A percentile compares a stretch with the other conserved stretches of the same genome.
Evolutionary conservation across 1,140 invertebrate species (phyloP).

Genomic region (Aricia agestis): DNA sequence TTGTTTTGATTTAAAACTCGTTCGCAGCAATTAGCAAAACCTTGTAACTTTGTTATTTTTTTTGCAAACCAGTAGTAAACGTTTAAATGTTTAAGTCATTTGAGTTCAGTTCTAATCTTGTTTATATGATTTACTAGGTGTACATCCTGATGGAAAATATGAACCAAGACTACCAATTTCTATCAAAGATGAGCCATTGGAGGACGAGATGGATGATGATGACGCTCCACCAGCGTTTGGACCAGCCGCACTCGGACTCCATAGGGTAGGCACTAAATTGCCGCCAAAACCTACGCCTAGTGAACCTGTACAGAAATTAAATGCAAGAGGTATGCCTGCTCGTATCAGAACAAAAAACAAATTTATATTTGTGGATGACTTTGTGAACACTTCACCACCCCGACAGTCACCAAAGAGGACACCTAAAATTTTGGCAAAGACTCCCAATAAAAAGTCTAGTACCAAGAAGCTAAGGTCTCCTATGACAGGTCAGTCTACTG

Average conservation of each 20-base stretch:
- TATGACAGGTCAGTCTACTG: constrained; percentile 53
- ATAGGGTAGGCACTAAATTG: constrained; percentile 85
- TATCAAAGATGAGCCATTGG: constrained; percentile 80
- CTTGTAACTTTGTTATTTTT: background rate
- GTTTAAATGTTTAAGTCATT: constrained; percentile 13
- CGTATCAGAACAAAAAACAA: constrained; percentile 93
- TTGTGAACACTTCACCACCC: constrained; percentile 87
- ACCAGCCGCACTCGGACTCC: constrained; percentile 85
- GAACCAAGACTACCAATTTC: constrained; percentile 57
- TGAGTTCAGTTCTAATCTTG: background rate
- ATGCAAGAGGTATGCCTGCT: constrained; percentile 91
- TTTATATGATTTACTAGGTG: constrained; percentile 47
- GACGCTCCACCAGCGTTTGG: constrained; percentile 82
- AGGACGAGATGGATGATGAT: constrained; percentile 80
- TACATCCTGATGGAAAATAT: constrained; percentile 47
- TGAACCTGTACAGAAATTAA: constrained; percentile 85
- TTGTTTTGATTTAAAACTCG: constrained; percentile 29
- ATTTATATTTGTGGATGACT: constrained; percentile 93
- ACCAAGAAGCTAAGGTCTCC: constrained; percentile 70
- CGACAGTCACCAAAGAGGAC: constrained; percentile 80
- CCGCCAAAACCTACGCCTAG: constrained; percentile 82
- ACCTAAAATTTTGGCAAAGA: constrained; percentile 73
- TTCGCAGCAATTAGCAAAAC: background rate
- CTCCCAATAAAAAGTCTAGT: constrained; percentile 73
- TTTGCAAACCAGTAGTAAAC: background rate